Evolutionary conservation across 2,797 vertebrate species (phyloP).

Genomic region (Nannoperca australis): DNA sequence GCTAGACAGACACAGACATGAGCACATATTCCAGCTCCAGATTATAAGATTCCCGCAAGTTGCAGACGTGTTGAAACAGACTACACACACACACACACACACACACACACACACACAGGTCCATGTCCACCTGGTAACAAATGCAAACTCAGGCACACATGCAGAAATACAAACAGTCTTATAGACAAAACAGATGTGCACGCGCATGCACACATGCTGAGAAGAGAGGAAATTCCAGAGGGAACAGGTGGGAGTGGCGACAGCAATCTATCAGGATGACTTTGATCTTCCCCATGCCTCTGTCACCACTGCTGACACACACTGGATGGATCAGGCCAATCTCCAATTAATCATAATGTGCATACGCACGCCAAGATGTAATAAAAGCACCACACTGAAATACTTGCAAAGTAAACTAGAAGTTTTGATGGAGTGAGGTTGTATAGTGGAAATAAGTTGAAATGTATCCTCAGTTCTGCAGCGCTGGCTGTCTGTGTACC

Average conservation of each 20-base stretch:
- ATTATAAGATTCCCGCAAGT: slow-evolving; percentile 88
- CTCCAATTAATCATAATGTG: slow-evolving; percentile 59
- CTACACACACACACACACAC: slow-evolving; percentile 51
- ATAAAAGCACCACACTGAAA: slow-evolving; percentile 37
- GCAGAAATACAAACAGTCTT: slow-evolving; percentile 79
- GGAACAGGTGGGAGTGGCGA: slow-evolving; percentile 86
- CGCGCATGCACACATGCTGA: slow-evolving; percentile 70
- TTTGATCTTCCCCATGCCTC: slow-evolving; percentile 78
- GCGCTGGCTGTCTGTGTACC: slow-evolving; percentile 3
- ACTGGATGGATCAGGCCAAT: slow-evolving; percentile 55
- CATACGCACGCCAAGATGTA: slow-evolving; percentile 38
- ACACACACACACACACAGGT: slow-evolving; percentile 61
- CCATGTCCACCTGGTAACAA: slow-evolving; percentile 73
- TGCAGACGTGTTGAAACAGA: slow-evolving; percentile 85
- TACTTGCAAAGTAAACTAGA: slow-evolving; percentile 12
- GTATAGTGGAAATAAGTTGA: slow-evolving; percentile 12
- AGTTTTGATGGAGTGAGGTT: slow-evolving; percentile 26
- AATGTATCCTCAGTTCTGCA: slow-evolving; percentile 20
- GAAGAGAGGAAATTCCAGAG: slow-evolving; percentile 81
- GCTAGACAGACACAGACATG: slow-evolving; percentile 85
- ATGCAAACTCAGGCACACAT: slow-evolving; percentile 78
- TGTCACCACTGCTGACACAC: slow-evolving; percentile 68
- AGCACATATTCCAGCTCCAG: slow-evolving; percentile 85
- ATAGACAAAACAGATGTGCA: slow-evolving; percentile 83
- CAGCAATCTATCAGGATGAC: slow-evolving; percentile 81